These are phyloP conservation scores for Gisinianus flammeolus DNA, from an alignment of 2,888 invertebrate genomes.

Conservation along the genomic window DNA sequence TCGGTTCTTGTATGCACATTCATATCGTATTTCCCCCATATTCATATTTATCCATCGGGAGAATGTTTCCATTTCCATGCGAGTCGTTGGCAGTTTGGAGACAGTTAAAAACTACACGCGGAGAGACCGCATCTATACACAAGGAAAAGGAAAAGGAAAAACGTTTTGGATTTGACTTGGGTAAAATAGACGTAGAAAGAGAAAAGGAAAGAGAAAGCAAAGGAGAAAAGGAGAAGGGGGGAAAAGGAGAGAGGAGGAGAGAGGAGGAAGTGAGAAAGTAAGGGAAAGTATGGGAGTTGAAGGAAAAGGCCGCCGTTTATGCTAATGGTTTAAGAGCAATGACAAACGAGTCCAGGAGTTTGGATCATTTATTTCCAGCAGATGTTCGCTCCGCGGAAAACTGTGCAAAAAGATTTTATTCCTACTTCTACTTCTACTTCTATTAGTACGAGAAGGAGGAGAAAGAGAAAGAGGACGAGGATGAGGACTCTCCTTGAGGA, in stretches of 20 bases:
- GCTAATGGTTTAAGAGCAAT: slow-evolving; percentile 44
- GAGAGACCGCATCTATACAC: too few relatives aligned
- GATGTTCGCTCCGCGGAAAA: slow-evolving; percentile 42
- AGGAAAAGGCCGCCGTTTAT: slow-evolving; percentile 37
- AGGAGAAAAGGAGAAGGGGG: slow-evolving; percentile 19
- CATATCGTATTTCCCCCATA: background rate
- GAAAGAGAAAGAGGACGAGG: background rate
- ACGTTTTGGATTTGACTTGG: too few relatives aligned
- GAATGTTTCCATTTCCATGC: too few relatives aligned
- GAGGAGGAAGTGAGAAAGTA: background rate
- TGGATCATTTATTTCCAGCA: slow-evolving; percentile 51
- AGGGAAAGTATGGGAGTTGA: slow-evolving; percentile 27
- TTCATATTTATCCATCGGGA: too few relatives aligned
- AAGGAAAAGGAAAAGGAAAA: too few relatives aligned
- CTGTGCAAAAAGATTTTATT: slow-evolving; percentile 42
- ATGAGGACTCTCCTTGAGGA: too few relatives aligned
- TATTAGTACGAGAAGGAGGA: background rate
- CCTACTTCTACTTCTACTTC: background rate
- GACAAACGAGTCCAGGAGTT: slow-evolving; percentile 49
- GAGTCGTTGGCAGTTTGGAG: too few relatives aligned
- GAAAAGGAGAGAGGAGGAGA: background rate
- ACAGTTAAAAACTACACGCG: too few relatives aligned
- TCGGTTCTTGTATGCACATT: background rate
- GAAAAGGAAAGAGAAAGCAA: background rate
- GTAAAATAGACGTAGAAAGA: background rate